Evolutionary conservation across 2,113 vertebrate genomes (phyloP).

Genomic region (Equus przewalskii): DNA sequence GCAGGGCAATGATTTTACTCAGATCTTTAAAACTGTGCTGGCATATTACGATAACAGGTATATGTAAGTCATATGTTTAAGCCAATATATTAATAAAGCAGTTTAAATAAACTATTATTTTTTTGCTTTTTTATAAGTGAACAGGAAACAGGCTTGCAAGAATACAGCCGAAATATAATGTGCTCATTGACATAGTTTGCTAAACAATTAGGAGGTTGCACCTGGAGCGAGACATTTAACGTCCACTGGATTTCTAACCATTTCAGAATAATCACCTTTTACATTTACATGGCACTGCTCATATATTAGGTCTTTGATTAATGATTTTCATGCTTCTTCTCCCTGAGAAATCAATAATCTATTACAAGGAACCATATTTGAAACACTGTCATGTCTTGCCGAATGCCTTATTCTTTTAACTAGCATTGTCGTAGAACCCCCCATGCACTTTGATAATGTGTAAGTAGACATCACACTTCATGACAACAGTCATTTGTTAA

Average conservation of each 20-base stretch:
- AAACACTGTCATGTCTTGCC: not conserved
- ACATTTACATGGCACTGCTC: not conserved
- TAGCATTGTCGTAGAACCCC: accelerated
- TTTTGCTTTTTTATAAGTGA: not conserved
- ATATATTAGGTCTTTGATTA: not conserved
- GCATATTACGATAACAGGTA: not conserved
- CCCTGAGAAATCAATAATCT: not conserved
- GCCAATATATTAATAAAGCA: not conserved
- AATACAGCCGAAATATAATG: not conserved
- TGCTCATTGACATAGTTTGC: not conserved
- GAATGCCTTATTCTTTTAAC: not conserved
- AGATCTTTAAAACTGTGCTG: not conserved
- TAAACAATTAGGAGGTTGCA: not conserved
- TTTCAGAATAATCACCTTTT: not conserved
- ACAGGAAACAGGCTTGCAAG: not conserved
- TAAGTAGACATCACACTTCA: not conserved
- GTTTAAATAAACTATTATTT: not conserved
- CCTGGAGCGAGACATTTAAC: not conserved
- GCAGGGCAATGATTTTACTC: not conserved
- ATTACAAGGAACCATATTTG: not conserved
- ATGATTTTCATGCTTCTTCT: not conserved
- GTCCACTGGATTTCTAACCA: not conserved
- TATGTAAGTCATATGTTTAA: not conserved
- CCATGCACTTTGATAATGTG: accelerated
- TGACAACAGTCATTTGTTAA: not conserved